Conservation (phyloP, 2,888 invertebrate genomes). For the Bombyx huttoni region DNA sequence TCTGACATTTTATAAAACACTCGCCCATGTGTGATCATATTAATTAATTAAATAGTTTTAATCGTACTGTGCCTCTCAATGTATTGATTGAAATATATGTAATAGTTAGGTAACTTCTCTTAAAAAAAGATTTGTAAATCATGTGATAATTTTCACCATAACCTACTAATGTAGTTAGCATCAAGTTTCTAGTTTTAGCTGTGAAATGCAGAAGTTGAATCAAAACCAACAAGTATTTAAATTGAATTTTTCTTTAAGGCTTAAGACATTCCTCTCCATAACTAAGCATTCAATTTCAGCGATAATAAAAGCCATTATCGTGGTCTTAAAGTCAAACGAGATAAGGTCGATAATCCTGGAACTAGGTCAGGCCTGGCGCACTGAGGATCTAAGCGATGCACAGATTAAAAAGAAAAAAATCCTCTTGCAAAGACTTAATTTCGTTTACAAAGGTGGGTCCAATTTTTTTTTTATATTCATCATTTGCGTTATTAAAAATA, state of each 20-base stretch:
- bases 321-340: slow-evolving; percentile 12
- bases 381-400: slow-evolving; percentile 13
- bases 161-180: too few relatives aligned
- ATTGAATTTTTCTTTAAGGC: background rate
- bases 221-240: background rate
- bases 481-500: background rate
- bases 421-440: slow-evolving; percentile 23
- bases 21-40: too few relatives aligned
- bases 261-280: slow-evolving; percentile 3
- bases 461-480: slow-evolving; percentile 1
- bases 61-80: too few relatives aligned
- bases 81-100: too few relatives aligned
- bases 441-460: slow-evolving; percentile 22
- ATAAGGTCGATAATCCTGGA: slow-evolving; percentile 16
- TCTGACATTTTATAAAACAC: too few relatives aligned
- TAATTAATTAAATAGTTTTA: too few relatives aligned
- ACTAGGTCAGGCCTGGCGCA: slow-evolving; percentile 19
- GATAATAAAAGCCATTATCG: slow-evolving; percentile 15
- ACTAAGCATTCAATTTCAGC: slow-evolving; percentile 15
- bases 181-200: background rate
- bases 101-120: too few relatives aligned
- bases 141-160: too few relatives aligned
- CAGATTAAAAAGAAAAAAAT: slow-evolving; percentile 25
- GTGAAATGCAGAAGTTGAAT: background rate
- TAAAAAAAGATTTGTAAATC: too few relatives aligned